Percentiles rank a stretch among this genome's conserved stretches.
Conservation (phyloP, 1,140 invertebrate species). For the Drosophila teissieri region DNA sequence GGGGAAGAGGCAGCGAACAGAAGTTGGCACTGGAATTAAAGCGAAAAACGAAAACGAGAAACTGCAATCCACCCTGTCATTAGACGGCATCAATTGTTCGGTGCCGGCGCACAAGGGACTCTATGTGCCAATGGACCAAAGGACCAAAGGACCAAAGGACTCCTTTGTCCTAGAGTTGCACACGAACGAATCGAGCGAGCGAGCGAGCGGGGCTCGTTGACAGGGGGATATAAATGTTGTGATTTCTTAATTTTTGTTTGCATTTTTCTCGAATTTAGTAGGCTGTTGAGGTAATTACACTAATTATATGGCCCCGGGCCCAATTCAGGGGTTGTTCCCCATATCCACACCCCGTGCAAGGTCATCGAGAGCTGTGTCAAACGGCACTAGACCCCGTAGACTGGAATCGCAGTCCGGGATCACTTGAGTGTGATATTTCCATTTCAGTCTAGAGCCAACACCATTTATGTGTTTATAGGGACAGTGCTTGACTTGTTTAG, state of each 20-base stretch:
- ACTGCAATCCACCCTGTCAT: slow-evolving; percentile 78
- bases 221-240: slow-evolving; percentile 84
- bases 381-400: slow-evolving; percentile 38
- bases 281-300: slow-evolving; percentile 82
- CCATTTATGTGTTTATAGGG: neutral
- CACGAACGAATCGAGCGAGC: neutral
- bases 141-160: slow-evolving; percentile 15
- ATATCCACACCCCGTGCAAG: slow-evolving; percentile 16
- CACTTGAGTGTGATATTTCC: slow-evolving; percentile 21
- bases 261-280: slow-evolving; percentile 83
- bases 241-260: slow-evolving; percentile 84
- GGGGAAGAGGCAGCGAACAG: slow-evolving; percentile 38
- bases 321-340: slow-evolving; percentile 58
- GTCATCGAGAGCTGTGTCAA: slow-evolving; percentile 64
- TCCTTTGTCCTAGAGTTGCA: slow-evolving; percentile 15
- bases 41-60: slow-evolving; percentile 70
- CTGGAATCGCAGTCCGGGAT: slow-evolving; percentile 1
- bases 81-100: slow-evolving; percentile 74
- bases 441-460: slow-evolving; percentile 23
- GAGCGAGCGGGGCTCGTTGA: slow-evolving; percentile 51
- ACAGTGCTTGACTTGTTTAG: neutral
- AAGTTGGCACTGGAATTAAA: slow-evolving; percentile 73
- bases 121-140: neutral
- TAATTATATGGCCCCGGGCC: slow-evolving; percentile 70
- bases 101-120: slow-evolving; percentile 12